phyloP scores from a whole-genome alignment of 2,888 invertebrate species.

The Troilus luridus region DNA sequence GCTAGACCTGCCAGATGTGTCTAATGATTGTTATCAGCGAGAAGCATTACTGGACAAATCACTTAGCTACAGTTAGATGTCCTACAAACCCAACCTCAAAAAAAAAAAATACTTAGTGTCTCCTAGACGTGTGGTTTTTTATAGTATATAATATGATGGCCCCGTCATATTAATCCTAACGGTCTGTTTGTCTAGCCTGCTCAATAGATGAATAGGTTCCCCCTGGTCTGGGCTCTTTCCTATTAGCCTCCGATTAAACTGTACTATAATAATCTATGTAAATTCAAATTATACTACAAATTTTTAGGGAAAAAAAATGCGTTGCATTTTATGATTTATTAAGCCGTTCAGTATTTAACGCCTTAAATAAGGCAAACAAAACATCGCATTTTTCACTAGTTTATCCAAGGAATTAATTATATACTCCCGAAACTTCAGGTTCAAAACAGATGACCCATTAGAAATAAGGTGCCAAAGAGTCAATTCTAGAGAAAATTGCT shows the following conservation, averaged over 20 bases:
- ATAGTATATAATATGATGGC: background rate
- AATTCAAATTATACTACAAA: background rate
- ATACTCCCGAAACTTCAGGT: too few relatives aligned
- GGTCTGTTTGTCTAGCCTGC: conserved; percentile 12
- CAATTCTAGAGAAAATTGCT: too few relatives aligned
- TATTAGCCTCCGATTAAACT: background rate
- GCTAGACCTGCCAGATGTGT: background rate
- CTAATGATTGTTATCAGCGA: conserved; percentile 9
- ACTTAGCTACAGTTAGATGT: conserved; percentile 43
- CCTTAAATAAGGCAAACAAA: too few relatives aligned
- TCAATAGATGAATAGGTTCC: conserved; percentile 34
- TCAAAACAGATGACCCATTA: too few relatives aligned
- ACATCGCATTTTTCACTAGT: too few relatives aligned
- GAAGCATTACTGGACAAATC: conserved; percentile 17
- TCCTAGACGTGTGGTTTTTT: conserved; percentile 29
- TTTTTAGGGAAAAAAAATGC: background rate
- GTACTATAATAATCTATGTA: conserved; percentile 1
- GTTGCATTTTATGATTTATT: too few relatives aligned
- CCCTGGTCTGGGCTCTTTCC: background rate
- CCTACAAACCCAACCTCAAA: conserved; percentile 8
- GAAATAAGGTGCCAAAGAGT: too few relatives aligned
- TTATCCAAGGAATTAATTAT: too few relatives aligned
- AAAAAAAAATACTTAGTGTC: conserved; percentile 37
- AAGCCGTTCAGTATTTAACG: too few relatives aligned
- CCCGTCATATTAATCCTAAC: conserved; percentile 31